Base-by-base conservation (phyloP, 2,888 invertebrate genomes). In the Tetanocera ferruginea region DNA sequence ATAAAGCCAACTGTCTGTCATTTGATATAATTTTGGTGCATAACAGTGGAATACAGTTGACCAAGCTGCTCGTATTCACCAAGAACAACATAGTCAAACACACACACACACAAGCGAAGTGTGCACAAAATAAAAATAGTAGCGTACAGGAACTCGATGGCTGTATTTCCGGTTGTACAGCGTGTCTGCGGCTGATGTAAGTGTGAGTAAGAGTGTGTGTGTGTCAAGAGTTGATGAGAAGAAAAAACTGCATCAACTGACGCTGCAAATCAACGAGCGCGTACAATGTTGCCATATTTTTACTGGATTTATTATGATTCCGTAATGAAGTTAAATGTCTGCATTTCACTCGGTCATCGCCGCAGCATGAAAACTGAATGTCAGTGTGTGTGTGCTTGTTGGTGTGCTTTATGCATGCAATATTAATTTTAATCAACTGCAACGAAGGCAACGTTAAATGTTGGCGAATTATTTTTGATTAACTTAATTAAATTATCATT, bases 401-500 rank as follows among this genome's bases (percentile, higher is more conserved):
- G 3, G 31, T 31, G 31, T 43, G 43, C 14, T 43, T 43, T 43
- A 43, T 43, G 43, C 43, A 43, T 43, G 11, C 43, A 43, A 43
- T 43, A 43, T 43, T 43, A 11, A 43, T 66, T 60, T n/a, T 25
- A 60, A 60, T 60, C 23, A 60, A 23, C 28, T n/a, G 67, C 67
- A 67, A 37, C 28, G 57, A 25, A 23, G 57, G 3, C 43, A 37
- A 19, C 43, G 37, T 67, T 67, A 19, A 67, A 34, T 67, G 67
- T n/a, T n/a, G 67, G 67, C 67, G 43, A 37, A 67, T 37, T 67
- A 37, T n/a, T 37, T 67, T 67, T 67, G 43, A 67, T 67, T 14
- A 67, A 67, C 19, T 23, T 23, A n/a, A 67, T 67, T 19, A 37
- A 23, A 67, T 67, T 67, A 67, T 34, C 34, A 67, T 67, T 67